Base-by-base conservation (phyloP, 2,888 invertebrate genomes). In the Osedax fenrisi region DNA sequence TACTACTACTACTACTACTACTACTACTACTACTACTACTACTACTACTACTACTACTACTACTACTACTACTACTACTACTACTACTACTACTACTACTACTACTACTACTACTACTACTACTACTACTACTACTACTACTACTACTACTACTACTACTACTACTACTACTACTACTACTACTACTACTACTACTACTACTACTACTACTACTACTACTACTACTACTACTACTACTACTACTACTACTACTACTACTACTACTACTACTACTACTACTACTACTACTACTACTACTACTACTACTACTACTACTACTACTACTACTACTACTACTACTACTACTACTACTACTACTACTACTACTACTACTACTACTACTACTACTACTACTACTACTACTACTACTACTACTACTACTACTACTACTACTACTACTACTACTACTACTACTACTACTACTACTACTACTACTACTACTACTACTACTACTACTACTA, bases 111-210 rank as follows among this genome's bases (percentile, higher is more conserved):
- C 56, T 56, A 56, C 56, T 56, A 56, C 56, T 56, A 0, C 56
- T 56, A 56, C 56, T 56, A 56, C 56, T 56, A 56, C 56, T 56
- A 56, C 56, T 56, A 56, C 56, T 56, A 56, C 56, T 56, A 56
- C 56, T 64, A 64, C 21, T 64, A 64, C 21, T 1, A 64, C 21
- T 1, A 64, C 21, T 23, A 64, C 21, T 23, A 64, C 13, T 23
- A 64, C 21, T 23, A 64, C 21, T 23, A 64, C 21, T 23, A 64
- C 21, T 23, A 64, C 21, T 23, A 64, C 21, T 23, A 64, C 13
- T 23, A 64, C 21, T n/a, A 64, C 13, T 64, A 1, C 21, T 64
- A 64, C 21, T 1, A 1, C 21, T 1, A 64, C 21, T 64, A 21
- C 21, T 64, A 64, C 21, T 64, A 64, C 21, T 64, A 64, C 13